These are phyloP conservation scores for Poeciliopsis turrubarensis DNA, from an alignment of 2,113 vertebrate genomes.

Conservation along the genomic window DNA sequence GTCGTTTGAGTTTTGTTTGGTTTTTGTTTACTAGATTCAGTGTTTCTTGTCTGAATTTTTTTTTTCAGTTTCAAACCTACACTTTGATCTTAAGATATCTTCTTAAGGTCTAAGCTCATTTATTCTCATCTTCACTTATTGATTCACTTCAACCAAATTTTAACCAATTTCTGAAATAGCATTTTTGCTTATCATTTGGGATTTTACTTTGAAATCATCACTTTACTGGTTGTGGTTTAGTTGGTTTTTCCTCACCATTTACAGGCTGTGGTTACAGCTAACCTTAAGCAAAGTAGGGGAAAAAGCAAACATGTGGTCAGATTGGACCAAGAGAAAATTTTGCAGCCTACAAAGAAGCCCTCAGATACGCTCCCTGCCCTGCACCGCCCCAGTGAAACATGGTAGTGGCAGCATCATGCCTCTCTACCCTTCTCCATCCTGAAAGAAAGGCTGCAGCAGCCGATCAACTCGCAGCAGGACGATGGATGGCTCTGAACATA, in stretches of 20 bases:
- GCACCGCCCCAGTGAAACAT: background rate
- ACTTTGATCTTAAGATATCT: too few species aligned
- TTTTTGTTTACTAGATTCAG: too few species aligned
- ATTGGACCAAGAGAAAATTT: background rate
- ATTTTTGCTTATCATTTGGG: too few species aligned
- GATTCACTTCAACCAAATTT: too few species aligned
- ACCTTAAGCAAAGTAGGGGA: background rate
- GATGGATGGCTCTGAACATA: background rate
- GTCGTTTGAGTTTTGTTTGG: too few species aligned
- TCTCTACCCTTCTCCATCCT: background rate
- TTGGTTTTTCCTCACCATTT: background rate
- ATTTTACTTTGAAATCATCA: background rate
- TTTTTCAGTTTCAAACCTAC: too few species aligned
- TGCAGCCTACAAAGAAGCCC: too few species aligned
- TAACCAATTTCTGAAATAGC: too few species aligned
- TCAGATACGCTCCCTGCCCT: too few species aligned
- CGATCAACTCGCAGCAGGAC: background rate
- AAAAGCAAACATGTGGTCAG: background rate
- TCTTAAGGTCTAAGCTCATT: too few species aligned
- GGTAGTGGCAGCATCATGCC: background rate
- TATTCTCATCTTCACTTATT: too few species aligned
- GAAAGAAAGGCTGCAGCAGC: background rate
- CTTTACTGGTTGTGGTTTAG: background rate
- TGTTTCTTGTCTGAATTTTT: too few species aligned
- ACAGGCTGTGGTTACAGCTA: background rate